Evolutionary conservation across 2,797 vertebrate genomes (phyloP).

Genomic region (Enteromius anoplus): DNA sequence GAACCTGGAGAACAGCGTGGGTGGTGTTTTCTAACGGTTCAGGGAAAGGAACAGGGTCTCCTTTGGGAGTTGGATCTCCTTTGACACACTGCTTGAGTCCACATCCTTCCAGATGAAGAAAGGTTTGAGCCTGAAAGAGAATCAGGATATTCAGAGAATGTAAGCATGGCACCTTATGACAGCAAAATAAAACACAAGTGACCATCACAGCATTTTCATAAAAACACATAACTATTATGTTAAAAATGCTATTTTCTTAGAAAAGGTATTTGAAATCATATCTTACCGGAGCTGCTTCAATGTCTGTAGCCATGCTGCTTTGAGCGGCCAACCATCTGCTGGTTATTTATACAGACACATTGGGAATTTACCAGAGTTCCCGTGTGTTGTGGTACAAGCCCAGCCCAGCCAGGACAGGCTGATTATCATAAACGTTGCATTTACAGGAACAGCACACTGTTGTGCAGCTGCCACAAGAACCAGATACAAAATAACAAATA

Average conservation of each 20-base stretch:
- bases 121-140: neutral
- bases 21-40: neutral
- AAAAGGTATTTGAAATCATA: neutral
- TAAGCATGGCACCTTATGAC: neutral
- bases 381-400: neutral
- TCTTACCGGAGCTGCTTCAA: neutral
- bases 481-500: no score
- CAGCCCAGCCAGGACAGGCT: neutral
- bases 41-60: constrained; percentile 1
- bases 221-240: neutral
- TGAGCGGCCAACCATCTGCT: neutral
- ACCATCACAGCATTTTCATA: neutral
- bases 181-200: neutral
- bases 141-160: neutral
- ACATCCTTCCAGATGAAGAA: neutral
- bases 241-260: neutral
- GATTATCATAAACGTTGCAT: neutral
- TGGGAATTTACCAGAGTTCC: neutral
- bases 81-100: neutral
- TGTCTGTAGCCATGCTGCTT: neutral
- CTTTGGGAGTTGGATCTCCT: constrained; percentile 9
- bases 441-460: neutral
- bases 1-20: constrained; percentile 33
- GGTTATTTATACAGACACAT: neutral
- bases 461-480: neutral